Base-by-base conservation (phyloP, 1,140 invertebrate species). In the Temnothorax curvispinosus region DNA sequence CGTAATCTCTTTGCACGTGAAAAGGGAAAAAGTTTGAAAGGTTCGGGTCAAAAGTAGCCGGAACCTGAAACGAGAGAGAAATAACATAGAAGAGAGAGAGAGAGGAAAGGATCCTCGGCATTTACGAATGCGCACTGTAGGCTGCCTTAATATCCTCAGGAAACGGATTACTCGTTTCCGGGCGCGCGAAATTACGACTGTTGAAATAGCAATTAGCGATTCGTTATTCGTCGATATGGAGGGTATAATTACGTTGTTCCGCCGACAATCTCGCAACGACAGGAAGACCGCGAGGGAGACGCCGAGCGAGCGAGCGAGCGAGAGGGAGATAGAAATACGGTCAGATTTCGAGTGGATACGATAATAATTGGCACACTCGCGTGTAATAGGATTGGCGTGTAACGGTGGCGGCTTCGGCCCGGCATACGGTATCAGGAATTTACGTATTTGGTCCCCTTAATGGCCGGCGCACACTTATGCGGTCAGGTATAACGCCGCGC, bases 321-420 rank as follows among this genome's bases (percentile, higher is more conserved):
- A 67, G 21, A 35, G 11, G 41, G 21, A 47, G 15, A 32, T 15
- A 52, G 69, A 52, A 44, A 82, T 13, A 38, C 13, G 72, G 81
- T 74, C 77, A 76, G 27, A 82, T 77, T 65, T 44, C 44, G 27
- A 65, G 64, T 77, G 77, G 88, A 77, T 89, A 82, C 56, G 67
- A 88, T 86, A 87, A 90, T 87, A 89, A 90, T 89, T 89, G 88
- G 72, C 81, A 6, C 21, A 38, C 41, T 58, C 38, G 11, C 11
- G 21, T 67, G 58, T 78, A 72, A 90, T 78, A 72, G 88, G 86
- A 87, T 87, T 47, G 62, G 47, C 6, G 21, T 47, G 47, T 56
- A 54, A 81, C 58, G 52, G 27, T 58, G 52, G 38, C 38, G 21
- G 52, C n/a, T 52, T 82, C 32, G 69, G 18, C 47, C 2, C 18